A percentile compares a stretch with the other conserved stretches of the same genome.
phyloP scores from a whole-genome alignment of 2,113 vertebrate species.

The Indicator indicator region DNA sequence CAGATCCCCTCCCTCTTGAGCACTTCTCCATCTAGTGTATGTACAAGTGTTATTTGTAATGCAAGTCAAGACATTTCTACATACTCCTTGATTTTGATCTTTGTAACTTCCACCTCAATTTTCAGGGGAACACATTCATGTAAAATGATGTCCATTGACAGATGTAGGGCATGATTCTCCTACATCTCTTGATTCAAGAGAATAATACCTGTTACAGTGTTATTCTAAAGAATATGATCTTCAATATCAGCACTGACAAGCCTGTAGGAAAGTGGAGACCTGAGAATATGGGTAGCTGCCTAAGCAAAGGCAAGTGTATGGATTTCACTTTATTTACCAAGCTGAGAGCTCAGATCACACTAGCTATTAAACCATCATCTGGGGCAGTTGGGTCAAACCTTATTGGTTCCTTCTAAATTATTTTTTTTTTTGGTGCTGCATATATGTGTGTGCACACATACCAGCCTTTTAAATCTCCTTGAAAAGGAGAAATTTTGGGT shows the following conservation, averaged over 20 bases:
- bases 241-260: background rate
- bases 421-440: background rate
- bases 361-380: background rate
- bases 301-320: background rate
- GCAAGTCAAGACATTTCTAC: background rate
- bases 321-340: background rate
- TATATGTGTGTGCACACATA: fast-evolving
- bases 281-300: background rate
- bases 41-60: background rate
- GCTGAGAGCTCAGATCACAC: background rate
- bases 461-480: background rate
- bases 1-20: background rate
- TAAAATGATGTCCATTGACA: background rate
- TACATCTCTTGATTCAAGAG: background rate
- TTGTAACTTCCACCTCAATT: background rate
- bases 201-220: background rate
- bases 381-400: background rate
- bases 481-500: background rate
- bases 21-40: background rate
- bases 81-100: background rate
- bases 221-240: background rate
- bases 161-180: background rate
- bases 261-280: background rate
- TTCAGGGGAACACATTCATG: background rate
- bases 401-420: background rate